Evolutionary conservation across 2,113 vertebrate species (phyloP).

Genomic region (Ptilonorhynchus violaceus): DNA sequence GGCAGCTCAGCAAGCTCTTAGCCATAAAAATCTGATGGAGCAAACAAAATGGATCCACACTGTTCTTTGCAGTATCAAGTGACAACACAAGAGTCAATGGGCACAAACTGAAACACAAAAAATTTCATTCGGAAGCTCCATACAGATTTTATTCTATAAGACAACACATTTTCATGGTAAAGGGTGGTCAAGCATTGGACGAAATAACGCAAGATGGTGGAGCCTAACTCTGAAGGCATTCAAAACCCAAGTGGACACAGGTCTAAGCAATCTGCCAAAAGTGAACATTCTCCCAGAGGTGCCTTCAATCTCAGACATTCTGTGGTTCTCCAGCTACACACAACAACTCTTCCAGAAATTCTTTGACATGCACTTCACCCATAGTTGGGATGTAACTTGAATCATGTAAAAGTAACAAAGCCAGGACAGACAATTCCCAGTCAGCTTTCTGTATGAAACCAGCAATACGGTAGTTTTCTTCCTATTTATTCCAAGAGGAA

Average conservation of each 20-base stretch:
- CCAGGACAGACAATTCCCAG: background rate
- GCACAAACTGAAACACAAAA: background rate
- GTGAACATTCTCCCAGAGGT: background rate
- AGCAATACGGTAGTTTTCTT: background rate
- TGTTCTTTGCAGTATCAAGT: background rate
- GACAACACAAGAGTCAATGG: background rate
- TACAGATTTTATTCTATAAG: background rate
- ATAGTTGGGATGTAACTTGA: background rate
- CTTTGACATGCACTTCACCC: background rate
- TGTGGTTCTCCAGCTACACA: background rate
- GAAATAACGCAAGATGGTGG: background rate
- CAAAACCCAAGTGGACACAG: background rate
- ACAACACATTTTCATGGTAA: background rate
- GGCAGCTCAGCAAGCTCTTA: background rate
- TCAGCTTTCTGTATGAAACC: background rate
- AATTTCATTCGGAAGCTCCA: background rate
- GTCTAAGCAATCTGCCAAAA: background rate
- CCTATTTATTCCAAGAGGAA: background rate
- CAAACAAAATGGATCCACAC: background rate
- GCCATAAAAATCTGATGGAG: background rate
- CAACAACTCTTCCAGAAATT: background rate
- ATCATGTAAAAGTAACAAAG: background rate
- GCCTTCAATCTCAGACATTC: background rate
- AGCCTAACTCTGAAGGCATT: background rate
- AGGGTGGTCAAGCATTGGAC: background rate